Percentiles rank a stretch among this genome's conserved stretches.
These are phyloP conservation scores for Bombus ignitus DNA, from an alignment of 1,140 invertebrate genomes.

Conservation along the genomic window DNA sequence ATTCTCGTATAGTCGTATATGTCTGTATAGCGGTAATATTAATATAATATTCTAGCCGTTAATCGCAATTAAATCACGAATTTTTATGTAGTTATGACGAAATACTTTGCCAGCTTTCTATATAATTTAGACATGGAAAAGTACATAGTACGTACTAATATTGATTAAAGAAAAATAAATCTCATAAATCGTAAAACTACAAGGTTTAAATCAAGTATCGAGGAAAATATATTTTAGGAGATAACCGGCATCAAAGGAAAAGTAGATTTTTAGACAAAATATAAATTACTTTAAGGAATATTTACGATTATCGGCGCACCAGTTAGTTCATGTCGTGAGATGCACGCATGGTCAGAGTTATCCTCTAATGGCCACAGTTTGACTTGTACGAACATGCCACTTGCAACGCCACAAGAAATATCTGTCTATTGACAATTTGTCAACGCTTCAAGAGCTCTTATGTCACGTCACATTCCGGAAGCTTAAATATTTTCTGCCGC, in stretches of 20 bases:
- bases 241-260: neutral
- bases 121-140: no score
- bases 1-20: no score
- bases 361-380: slow-evolving; percentile 29
- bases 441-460: slow-evolving; percentile 18
- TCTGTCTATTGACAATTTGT: slow-evolving; percentile 36
- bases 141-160: no score
- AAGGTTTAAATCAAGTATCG: neutral
- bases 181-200: neutral
- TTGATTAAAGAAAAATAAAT: neutral
- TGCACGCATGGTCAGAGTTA: neutral
- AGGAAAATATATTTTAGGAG: neutral
- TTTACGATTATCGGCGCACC: neutral
- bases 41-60: no score
- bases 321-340: neutral
- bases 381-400: slow-evolving; percentile 25
- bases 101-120: no score
- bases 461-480: slow-evolving; percentile 29
- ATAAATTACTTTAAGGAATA: neutral
- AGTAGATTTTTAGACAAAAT: neutral
- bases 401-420: slow-evolving; percentile 27
- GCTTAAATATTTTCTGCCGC: slow-evolving; percentile 43
- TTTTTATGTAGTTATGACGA: no score
- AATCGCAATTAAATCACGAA: no score
- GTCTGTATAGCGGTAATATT: no score